Conservation (phyloP, 2,797 vertebrate species). For the Saxicola maurus region DNA sequence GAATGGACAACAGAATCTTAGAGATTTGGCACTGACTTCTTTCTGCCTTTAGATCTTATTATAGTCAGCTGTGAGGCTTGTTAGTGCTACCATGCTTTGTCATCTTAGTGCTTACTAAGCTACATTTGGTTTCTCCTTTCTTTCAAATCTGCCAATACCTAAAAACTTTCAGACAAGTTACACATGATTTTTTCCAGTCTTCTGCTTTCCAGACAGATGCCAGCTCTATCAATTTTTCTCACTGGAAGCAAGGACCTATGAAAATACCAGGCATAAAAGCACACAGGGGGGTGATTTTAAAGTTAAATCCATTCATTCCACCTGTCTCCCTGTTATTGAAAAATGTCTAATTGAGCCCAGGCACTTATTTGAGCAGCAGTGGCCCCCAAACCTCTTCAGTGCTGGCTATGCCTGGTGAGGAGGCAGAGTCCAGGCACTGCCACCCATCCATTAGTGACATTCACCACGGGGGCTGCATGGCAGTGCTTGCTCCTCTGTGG, state of each 20-base stretch:
- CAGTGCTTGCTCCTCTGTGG: background rate
- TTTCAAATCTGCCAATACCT: background rate
- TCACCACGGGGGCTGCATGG: rapidly evolving
- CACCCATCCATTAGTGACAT: background rate
- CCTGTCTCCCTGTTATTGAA: background rate
- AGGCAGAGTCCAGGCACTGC: rapidly evolving
- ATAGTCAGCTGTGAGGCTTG: background rate
- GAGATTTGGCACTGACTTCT: background rate
- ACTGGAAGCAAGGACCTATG: background rate
- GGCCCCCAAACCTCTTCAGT: background rate
- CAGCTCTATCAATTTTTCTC: background rate
- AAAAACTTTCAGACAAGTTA: background rate
- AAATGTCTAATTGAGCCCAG: background rate
- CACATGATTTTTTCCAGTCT: background rate
- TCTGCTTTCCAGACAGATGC: background rate
- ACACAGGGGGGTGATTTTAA: background rate
- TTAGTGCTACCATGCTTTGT: background rate
- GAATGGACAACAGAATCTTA: background rate
- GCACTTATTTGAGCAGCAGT: background rate
- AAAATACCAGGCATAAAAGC: background rate
- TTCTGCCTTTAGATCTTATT: background rate
- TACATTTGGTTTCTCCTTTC: rapidly evolving
- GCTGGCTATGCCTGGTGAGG: rapidly evolving
- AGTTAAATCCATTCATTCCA: background rate
- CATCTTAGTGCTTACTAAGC: background rate